These are phyloP conservation scores for Chironomus tentans DNA, from an alignment of 2,888 invertebrate species.

Conservation along the genomic window DNA sequence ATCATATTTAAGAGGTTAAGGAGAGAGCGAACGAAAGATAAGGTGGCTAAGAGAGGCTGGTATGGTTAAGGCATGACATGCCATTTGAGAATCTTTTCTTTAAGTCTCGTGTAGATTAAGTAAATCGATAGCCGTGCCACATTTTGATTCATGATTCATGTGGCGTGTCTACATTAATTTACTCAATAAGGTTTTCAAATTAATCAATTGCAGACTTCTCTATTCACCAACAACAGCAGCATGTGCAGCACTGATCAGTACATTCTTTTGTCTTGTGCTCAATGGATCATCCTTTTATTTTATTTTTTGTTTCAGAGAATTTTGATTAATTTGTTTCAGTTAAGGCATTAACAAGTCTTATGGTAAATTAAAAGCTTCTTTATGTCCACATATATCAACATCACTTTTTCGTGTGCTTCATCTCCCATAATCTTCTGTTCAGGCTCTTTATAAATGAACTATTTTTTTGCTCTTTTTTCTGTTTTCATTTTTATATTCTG, in stretches of 20 bases:
- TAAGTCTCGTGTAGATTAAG: constrained; percentile 9
- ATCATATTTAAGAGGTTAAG: constrained; percentile 24
- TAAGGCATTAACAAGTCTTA: not conserved
- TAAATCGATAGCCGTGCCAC: constrained; percentile 7
- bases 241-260: not conserved
- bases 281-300: not conserved
- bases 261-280: not conserved
- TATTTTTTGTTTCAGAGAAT: not conserved
- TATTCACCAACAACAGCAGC: not conserved
- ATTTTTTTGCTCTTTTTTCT: no score
- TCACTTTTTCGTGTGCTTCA: not conserved
- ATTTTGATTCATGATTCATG: constrained; percentile 9
- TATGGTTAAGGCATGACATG: not conserved
- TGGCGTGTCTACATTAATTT: constrained; percentile 27
- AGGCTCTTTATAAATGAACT: no score
- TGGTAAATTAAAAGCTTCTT: not conserved
- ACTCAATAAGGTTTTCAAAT: constrained; percentile 22
- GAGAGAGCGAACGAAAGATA: not conserved
- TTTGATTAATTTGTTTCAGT: not conserved
- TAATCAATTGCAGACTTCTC: constrained; percentile 16
- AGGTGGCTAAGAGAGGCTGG: constrained; percentile 5
- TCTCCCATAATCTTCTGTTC: no score
- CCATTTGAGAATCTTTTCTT: not conserved
- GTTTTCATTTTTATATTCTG: no score
- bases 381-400: constrained; percentile 8